Conservation (phyloP, 92 coral and sea anemone genomes). For the Hydrozoanthus gracilis region DNA sequence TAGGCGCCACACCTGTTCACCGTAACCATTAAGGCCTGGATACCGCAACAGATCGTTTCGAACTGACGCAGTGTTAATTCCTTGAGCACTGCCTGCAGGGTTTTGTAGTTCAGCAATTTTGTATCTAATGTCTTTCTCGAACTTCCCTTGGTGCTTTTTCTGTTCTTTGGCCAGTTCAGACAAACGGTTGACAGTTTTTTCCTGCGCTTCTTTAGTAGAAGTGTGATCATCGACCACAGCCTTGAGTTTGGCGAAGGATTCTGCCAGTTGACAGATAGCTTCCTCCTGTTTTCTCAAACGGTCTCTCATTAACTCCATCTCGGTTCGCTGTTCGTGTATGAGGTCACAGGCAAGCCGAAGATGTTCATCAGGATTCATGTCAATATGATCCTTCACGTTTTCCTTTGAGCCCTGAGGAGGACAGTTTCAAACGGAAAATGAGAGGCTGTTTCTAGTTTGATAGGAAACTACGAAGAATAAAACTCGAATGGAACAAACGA, state of each 20-base stretch:
- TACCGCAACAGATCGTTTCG: slow-evolving; percentile 53
- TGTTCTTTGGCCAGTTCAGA: slow-evolving; percentile 83
- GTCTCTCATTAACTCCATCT: slow-evolving; percentile 82
- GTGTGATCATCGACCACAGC: slow-evolving; percentile 76
- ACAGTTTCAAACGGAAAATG: not conserved
- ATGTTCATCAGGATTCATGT: slow-evolving; percentile 71
- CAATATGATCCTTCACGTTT: slow-evolving; percentile 79
- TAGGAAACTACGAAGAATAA: too few relatives aligned
- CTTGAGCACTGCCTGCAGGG: slow-evolving; percentile 11
- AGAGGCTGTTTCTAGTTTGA: too few relatives aligned
- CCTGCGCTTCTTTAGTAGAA: slow-evolving; percentile 70
- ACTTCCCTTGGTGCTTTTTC: slow-evolving; percentile 71
- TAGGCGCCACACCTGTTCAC: slow-evolving; percentile 92
- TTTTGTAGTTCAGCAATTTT: slow-evolving; percentile 67
- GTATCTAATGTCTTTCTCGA: slow-evolving; percentile 62
- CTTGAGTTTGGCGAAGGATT: slow-evolving; percentile 74
- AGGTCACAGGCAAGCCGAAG: slow-evolving; percentile 80
- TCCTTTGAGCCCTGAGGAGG: slow-evolving; percentile 67
- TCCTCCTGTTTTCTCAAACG: slow-evolving; percentile 77
- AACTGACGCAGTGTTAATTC: slow-evolving; percentile 44
- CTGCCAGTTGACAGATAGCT: slow-evolving; percentile 72
- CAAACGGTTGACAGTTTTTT: slow-evolving; percentile 72
- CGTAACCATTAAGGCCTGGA: slow-evolving; percentile 83
- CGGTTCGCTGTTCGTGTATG: slow-evolving; percentile 81
- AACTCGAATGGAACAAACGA: too few relatives aligned